These are phyloP conservation scores for Morone saxatilis DNA, from an alignment of 2,113 vertebrate genomes.

Conservation along the genomic window DNA sequence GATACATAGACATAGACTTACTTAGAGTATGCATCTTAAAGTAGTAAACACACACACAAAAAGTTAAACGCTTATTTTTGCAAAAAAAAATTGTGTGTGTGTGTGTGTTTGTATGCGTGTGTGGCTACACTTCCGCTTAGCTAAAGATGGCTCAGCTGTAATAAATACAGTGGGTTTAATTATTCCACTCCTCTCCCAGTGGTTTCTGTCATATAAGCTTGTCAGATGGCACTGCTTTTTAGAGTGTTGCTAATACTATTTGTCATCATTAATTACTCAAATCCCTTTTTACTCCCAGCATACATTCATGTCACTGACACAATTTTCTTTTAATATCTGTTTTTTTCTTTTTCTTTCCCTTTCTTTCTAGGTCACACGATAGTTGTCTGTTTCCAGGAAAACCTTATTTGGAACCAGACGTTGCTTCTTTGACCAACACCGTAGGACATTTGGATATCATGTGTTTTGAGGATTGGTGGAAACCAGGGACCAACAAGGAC, in stretches of 20 bases:
- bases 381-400: conserved; percentile 73
- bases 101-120: neutral
- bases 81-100: too few relatives aligned
- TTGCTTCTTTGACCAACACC: conserved; percentile 53
- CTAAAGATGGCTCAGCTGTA: neutral
- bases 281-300: conserved; percentile 12
- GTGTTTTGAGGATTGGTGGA: conserved; percentile 59
- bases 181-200: neutral
- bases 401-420: conserved; percentile 51
- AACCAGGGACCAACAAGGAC: conserved; percentile 69
- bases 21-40: too few relatives aligned
- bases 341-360: conserved; percentile 20
- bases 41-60: too few relatives aligned
- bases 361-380: conserved; percentile 85
- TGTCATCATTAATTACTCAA: conserved; percentile 40
- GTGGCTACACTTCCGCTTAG: neutral
- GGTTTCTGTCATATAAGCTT: neutral
- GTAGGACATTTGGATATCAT: conserved; percentile 69
- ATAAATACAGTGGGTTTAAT: neutral
- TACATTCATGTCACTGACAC: conserved; percentile 17
- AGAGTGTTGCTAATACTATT: neutral
- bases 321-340: conserved; percentile 13
- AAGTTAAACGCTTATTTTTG: too few relatives aligned
- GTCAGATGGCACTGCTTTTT: conserved; percentile 12
- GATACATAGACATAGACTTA: too few relatives aligned